These are phyloP conservation scores for Colaptes auratus DNA, from an alignment of 2,113 vertebrate species.

Conservation along the genomic window DNA sequence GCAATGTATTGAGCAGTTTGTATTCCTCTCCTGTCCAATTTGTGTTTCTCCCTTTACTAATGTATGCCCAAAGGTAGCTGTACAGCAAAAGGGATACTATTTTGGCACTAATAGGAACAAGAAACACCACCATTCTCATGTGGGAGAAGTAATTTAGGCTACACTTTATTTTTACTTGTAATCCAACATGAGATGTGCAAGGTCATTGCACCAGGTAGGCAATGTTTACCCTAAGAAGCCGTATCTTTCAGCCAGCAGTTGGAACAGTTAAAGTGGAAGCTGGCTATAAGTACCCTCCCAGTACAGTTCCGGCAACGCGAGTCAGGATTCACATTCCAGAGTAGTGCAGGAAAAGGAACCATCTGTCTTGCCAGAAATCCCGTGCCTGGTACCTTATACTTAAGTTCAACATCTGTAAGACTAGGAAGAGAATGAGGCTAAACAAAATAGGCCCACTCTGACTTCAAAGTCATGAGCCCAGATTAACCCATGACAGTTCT, in stretches of 20 bases:
- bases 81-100: neutral
- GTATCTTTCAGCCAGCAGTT: neutral
- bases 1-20: fast-evolving
- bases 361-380: neutral
- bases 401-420: neutral
- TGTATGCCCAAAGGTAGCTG: fast-evolving
- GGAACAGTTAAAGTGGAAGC: neutral
- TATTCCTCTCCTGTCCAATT: neutral
- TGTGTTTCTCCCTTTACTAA: neutral
- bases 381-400: neutral
- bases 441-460: neutral
- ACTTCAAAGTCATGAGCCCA: neutral
- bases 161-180: neutral
- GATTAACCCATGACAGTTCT: neutral
- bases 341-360: neutral
- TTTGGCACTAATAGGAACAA: neutral
- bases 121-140: neutral
- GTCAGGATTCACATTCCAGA: neutral
- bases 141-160: neutral
- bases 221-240: neutral
- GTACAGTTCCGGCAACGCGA: neutral
- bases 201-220: neutral
- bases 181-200: neutral
- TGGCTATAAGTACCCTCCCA: neutral
- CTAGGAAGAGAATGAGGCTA: neutral